These are phyloP conservation scores for Heliconius hewitsoni DNA, from an alignment of 1,140 invertebrate species.

Conservation along the genomic window DNA sequence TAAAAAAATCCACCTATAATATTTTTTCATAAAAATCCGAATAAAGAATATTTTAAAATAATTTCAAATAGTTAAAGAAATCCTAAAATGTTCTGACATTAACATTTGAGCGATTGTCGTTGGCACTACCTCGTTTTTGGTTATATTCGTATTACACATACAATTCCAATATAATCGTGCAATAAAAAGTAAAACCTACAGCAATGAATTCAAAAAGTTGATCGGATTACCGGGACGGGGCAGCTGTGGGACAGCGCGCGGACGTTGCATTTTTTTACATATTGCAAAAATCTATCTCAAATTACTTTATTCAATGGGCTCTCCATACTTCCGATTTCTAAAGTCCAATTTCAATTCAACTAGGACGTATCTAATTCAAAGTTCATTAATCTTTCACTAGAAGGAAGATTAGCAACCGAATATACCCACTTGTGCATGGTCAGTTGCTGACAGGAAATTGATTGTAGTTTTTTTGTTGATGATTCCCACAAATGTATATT, in stretches of 20 bases:
- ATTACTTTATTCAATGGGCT: constrained; percentile 67
- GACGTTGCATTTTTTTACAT: constrained; percentile 61
- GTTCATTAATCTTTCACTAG: constrained; percentile 75
- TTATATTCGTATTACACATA: constrained; percentile 33
- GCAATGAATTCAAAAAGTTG: constrained; percentile 62
- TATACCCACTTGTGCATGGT: constrained; percentile 74
- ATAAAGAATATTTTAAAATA: too few species aligned
- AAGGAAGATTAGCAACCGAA: constrained; percentile 47
- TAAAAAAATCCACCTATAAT: not conserved
- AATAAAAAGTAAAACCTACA: constrained; percentile 44
- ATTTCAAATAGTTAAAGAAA: too few species aligned
- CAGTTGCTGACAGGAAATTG: constrained; percentile 80
- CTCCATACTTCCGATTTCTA: constrained; percentile 70
- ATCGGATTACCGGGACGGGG: constrained; percentile 71
- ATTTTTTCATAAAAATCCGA: too few species aligned
- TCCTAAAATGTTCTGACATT: not conserved
- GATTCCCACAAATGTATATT: constrained; percentile 35
- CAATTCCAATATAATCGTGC: constrained; percentile 32
- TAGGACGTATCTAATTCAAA: constrained; percentile 76
- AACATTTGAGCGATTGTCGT: not conserved
- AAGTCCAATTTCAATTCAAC: constrained; percentile 76
- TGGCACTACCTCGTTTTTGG: not conserved
- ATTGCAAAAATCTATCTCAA: constrained; percentile 70
- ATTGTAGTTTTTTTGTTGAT: constrained; percentile 57
- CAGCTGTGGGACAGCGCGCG: constrained; percentile 69